Base-by-base conservation (phyloP, 2,113 vertebrate genomes). In the Caretta caretta region DNA sequence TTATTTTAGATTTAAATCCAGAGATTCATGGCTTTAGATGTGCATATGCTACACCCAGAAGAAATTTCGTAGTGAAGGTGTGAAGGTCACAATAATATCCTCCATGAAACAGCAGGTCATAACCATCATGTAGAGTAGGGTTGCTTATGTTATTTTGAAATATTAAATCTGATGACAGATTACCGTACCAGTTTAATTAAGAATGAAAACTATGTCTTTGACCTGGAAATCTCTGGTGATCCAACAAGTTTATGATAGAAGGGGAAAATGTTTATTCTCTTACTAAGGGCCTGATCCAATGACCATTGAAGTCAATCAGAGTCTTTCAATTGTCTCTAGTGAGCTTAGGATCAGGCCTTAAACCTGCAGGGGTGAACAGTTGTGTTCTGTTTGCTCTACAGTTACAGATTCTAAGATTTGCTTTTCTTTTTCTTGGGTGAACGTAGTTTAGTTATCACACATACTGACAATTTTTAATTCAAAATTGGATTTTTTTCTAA, bases 61-160 rank as follows among this genome's bases (percentile, higher is more conserved):
- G 80, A 75, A 57, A 93, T 94, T 90, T 80, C 83, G 86, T 80
- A 31, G 8, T 93, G 83, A 92, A 84, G 83, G 80, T 50, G 54
- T 4, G 2, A 27, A 94, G 38, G 31, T 8, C 29, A 88, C 50
- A 78, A n/a, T 78, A 88, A 75, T 62, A 83, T 81, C 10, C 89
- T 90, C 79, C 75, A 65, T 88, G 75, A 97, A 93, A 83, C 3
- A 80, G 82, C 12, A 90, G 22, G 6, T 83, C 72, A 91, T 91
- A 95, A 92, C 83, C 85, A 59, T 27, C 27, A 12, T n/a, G 84
- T 80, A 54, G 53, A 84, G 17, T 16, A 81, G 38, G 25, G 51
- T 51, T 62, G 57, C n/a, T 87, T 91, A n/a, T 46, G 46, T 16
- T 49, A 51, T 57, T 81, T 46, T 84, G 25, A 49, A 57, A 83